Conservation (phyloP, 2,113 vertebrate genomes). For the Anarhynchus alexandrinus region DNA sequence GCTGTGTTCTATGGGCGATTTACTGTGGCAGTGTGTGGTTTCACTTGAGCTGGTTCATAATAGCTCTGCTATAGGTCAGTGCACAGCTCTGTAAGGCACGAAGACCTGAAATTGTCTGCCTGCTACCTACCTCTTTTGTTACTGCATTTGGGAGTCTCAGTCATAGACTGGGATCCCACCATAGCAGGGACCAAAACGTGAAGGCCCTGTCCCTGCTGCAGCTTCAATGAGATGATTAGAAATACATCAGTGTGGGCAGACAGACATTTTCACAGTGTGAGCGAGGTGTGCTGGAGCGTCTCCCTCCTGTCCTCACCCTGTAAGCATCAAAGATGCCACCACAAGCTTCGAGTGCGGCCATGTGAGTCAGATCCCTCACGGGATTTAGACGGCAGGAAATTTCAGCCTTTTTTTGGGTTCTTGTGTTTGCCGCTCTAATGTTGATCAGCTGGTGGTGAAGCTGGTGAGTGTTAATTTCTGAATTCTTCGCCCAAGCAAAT, state of each 20-base stretch:
- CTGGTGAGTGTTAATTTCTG: background rate
- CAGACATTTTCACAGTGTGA: rapidly evolving
- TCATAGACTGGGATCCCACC: background rate
- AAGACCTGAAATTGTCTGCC: background rate
- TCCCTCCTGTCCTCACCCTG: background rate
- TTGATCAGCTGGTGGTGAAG: background rate
- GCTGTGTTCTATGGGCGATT: background rate
- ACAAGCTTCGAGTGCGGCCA: background rate
- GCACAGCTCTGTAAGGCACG: background rate
- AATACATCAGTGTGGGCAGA: background rate
- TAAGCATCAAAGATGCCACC: background rate
- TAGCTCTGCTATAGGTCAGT: background rate
- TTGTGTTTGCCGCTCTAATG: background rate
- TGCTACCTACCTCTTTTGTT: background rate
- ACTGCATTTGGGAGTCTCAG: background rate
- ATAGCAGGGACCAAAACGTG: background rate
- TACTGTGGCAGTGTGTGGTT: background rate
- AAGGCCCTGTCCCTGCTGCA: background rate
- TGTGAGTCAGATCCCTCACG: background rate
- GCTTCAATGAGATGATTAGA: background rate
- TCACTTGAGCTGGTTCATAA: background rate
- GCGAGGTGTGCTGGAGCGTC: background rate
- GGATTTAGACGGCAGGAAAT: background rate
- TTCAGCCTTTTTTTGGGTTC: background rate
- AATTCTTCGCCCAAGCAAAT: background rate